Evolutionary conservation across 2,113 vertebrate genomes (phyloP), one percentile per base, ranked within the genome.

Genomic region (Gymnorhina tibicen): DNA sequence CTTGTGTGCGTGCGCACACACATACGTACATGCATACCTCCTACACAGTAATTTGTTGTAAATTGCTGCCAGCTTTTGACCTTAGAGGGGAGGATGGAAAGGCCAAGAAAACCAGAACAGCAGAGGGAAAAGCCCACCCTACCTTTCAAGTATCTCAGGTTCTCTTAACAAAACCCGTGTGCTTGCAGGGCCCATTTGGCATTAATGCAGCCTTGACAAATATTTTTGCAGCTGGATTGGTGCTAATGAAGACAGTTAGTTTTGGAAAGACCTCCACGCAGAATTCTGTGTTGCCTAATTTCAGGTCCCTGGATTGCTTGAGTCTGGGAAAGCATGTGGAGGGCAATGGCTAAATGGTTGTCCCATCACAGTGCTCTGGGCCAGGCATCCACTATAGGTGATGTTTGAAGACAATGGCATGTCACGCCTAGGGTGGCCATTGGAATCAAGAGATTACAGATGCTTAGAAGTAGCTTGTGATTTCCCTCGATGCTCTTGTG

Each of bases 201-300:
- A 86, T 91, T 67, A 62, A 91, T 85, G 91, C 89, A 84, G 75
- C 63, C 55, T 35, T 69, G 42, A 67, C 59, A 94, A 91, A 96
- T 96, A 90, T 96, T 94, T 96, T 95, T 91, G 63, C 94, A 96
- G 87, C 82, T 93, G 95, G 46, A 11, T 62, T 74, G 69, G 18
- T 52, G 33, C 68, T 92, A 89, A 80, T 74, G 64, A 84, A 90
- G 94, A 59, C 47, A 10, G 4, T 67, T 78, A 39, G 76, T 74
- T 82, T 77, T 87, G 78, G 67, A 91, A 96, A 59, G 67, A 44
- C 35, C 30, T 55, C 26, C 14, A 12, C 64, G 49, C 35, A 68
- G 67, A 60, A 32, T 24, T 67, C 26, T 12, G 4, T 37, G 35
- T 74, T 90, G 39, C 70, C 42, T 56, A n/a, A 64, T 44, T 87